Evolutionary conservation across 2,888 invertebrate genomes (phyloP).

Genomic region (Hedya salicella): DNA sequence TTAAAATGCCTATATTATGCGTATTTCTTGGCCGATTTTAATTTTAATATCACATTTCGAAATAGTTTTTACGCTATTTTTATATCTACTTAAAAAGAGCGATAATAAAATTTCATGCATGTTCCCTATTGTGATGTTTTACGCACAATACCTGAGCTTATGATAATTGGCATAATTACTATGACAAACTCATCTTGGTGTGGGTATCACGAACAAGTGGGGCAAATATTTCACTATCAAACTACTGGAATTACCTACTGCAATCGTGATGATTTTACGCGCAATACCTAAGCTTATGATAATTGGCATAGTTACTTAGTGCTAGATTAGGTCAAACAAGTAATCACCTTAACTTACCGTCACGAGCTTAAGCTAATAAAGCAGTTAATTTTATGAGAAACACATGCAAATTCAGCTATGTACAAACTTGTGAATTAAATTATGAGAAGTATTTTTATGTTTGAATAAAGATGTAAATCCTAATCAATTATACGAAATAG

Average conservation of each 20-base stretch:
- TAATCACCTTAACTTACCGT: constrained; percentile 47
- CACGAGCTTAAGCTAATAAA: constrained; percentile 42
- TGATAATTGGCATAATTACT: constrained; percentile 54
- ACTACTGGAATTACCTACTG: neutral
- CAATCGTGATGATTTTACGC: neutral
- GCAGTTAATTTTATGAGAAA: constrained; percentile 50
- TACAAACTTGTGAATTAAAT: constrained; percentile 18
- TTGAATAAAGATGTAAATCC: constrained; percentile 21
- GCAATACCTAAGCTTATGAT: constrained; percentile 46
- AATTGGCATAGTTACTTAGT: constrained; percentile 54
- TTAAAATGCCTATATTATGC: too few species aligned
- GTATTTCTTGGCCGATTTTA: too few species aligned
- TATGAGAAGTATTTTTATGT: constrained; percentile 32
- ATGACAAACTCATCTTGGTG: too few species aligned
- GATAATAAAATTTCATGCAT: neutral
- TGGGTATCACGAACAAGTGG: too few species aligned
- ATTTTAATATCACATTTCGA: too few species aligned
- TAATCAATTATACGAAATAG: neutral
- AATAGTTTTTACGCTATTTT: too few species aligned
- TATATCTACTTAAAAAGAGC: too few species aligned
- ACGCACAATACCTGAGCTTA: constrained; percentile 42
- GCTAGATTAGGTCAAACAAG: constrained; percentile 53
- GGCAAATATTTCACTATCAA: too few species aligned
- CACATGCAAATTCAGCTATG: constrained; percentile 52
- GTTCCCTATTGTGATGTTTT: constrained; percentile 3